A percentile compares a stretch with the other conserved stretches of the same genome.
phyloP scores from a whole-genome alignment of 2,888 invertebrate species.

The Alitta virens region DNA sequence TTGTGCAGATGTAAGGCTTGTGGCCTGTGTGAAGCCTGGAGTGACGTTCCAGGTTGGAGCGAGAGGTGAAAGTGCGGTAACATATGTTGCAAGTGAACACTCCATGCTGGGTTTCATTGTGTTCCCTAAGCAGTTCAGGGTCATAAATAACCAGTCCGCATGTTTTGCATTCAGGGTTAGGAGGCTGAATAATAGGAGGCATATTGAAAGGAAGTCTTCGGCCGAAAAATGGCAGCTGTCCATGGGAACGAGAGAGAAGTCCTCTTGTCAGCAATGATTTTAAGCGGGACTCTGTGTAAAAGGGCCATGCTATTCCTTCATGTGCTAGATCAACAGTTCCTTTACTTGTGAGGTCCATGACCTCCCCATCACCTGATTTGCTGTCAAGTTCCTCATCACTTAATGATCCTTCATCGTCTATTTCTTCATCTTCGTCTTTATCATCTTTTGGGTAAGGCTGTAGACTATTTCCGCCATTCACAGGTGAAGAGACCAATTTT shows the following conservation, averaged over 20 bases:
- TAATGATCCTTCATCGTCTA: neutral
- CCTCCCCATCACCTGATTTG: neutral
- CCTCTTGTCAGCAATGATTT: conserved; percentile 5
- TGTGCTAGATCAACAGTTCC: neutral
- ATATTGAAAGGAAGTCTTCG: neutral
- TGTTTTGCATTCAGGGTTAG: conserved; percentile 25
- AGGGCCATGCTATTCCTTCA: conserved; percentile 1
- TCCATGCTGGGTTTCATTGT: conserved; percentile 29
- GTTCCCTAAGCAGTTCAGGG: conserved; percentile 25
- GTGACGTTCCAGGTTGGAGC: conserved; percentile 32
- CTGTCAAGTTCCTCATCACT: neutral
- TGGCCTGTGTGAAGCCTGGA: conserved; percentile 32
- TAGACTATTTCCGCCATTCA: neutral
- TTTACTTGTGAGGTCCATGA: neutral
- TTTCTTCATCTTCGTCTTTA: neutral
- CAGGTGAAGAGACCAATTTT: neutral
- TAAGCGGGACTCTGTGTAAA: conserved; percentile 8
- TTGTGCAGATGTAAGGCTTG: conserved; percentile 28
- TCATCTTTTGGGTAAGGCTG: too few species aligned
- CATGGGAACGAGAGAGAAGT: neutral
- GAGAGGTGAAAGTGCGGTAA: conserved; percentile 32
- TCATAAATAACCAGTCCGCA: conserved; percentile 22
- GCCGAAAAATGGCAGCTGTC: conserved; percentile 6
- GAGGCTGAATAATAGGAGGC: conserved; percentile 15
- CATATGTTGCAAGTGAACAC: conserved; percentile 29